These are phyloP conservation scores for Chrysemys picta DNA, from an alignment of 2,113 vertebrate genomes.

Conservation along the genomic window DNA sequence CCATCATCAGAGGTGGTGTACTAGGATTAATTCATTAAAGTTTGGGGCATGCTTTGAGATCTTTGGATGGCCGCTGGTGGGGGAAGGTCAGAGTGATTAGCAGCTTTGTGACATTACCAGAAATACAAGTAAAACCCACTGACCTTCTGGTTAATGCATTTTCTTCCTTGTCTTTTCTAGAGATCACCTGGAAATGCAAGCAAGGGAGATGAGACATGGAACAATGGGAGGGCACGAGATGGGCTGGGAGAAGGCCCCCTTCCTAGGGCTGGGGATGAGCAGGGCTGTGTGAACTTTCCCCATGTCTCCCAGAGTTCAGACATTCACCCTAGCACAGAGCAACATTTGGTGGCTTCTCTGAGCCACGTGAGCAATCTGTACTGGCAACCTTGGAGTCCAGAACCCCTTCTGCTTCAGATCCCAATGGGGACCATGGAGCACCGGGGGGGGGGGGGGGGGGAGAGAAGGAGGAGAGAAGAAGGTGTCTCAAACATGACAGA, in stretches of 20 bases:
- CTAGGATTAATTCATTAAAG: not conserved
- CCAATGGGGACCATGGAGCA: not conserved
- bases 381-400: not conserved
- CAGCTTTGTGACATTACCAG: not conserved
- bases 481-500: no score
- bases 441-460: fast-evolving
- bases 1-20: not conserved
- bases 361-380: not conserved
- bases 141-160: slow-evolving; percentile 72
- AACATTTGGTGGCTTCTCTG: not conserved
- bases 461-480: no score
- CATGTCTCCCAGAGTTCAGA: not conserved
- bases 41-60: not conserved
- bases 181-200: slow-evolving; percentile 75
- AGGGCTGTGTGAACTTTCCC: no score
- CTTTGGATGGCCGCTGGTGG: not conserved
- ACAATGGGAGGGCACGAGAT: not conserved
- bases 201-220: not conserved
- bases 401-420: not conserved
- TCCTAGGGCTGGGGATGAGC: not conserved
- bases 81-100: not conserved
- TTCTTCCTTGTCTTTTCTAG: slow-evolving; percentile 71
- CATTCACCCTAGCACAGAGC: not conserved
- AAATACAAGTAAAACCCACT: not conserved
- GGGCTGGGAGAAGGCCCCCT: not conserved